Evolutionary conservation across 2,797 vertebrate species (phyloP), one percentile per base, ranked within the genome.

Genomic region (Oreochromis grahami): DNA sequence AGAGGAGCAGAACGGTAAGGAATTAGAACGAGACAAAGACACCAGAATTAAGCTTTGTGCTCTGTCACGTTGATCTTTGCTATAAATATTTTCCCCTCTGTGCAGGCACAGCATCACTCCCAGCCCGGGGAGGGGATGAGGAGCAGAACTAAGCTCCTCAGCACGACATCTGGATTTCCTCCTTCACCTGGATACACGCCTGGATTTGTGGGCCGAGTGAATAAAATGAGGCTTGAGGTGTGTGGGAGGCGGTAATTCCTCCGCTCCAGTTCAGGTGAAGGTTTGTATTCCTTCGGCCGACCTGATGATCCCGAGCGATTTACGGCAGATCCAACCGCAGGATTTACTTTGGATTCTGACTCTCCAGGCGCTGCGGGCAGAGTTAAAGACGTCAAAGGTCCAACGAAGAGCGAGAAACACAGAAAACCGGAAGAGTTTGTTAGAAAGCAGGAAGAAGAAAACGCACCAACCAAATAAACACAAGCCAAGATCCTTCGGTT

Each of bases 181-280:
- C 17, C 24, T 50, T n/a, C 70, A 74, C 43, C 70, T n/a, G 68
- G 15, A 50, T 50, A 0, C 68, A 2, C 12, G 68, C 6, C 43
- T 32, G 43, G 43, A 50, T 50, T 74, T 74, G 43, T 74, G 68
- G 26, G 17, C 68, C 4, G 15, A 50, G 43, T 29, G 10, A 74
- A n/a, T 50, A 74, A 50, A 50, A 74, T 32, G 68, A 74, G 68
- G 43, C 50, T 19, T 32, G 26, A 74, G 43, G 45, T n/a, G 43
- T 13, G 43, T 6, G 43, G 70, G 70, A 50, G 70, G 43, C 10
- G 17, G 26, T 2, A 13, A 74, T 32, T 74, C 70, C 70, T 74
- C 43, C 6, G 4, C 26, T 74, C 10, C 6, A 1, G 43, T 50
- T n/a, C 43, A 50, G 70, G 26, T 32, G 17, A 50, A 50, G 26